A percentile compares a stretch with the other conserved stretches of the same genome.
phyloP scores from a whole-genome alignment of 1,140 invertebrate genomes.

The Panulirus ornatus region DNA sequence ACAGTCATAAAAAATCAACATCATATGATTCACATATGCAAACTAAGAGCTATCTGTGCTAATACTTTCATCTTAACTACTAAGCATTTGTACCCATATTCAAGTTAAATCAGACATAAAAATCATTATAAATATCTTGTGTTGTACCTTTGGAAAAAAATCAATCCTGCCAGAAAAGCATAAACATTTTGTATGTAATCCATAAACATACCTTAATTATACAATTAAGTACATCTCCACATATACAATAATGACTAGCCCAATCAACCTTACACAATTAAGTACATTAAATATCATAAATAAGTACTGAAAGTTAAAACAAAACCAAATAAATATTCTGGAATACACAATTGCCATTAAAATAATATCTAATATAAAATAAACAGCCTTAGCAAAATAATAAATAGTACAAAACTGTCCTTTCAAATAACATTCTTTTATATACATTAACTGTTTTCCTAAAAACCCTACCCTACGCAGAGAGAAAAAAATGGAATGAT shows the following conservation, averaged over 20 bases:
- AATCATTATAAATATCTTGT: not conserved
- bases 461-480: not conserved
- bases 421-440: not conserved
- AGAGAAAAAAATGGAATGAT: not conserved
- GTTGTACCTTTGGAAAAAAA: not conserved
- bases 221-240: conserved; percentile 46
- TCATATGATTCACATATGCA: too few relatives aligned
- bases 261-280: conserved; percentile 34
- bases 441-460: not conserved
- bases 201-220: conserved; percentile 29
- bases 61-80: not conserved
- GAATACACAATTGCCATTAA: not conserved
- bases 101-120: not conserved
- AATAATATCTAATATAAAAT: not conserved
- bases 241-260: conserved; percentile 36
- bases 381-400: not conserved
- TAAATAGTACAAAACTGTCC: conserved; percentile 11
- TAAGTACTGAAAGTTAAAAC: not conserved
- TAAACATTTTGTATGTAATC: conserved; percentile 17
- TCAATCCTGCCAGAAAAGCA: not conserved
- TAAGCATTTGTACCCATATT: not conserved
- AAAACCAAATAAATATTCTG: conserved; percentile 18
- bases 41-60: not conserved
- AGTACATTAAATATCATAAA: conserved; percentile 39
- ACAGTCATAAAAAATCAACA: too few relatives aligned